Percentiles rank a stretch among this genome's conserved stretches.
Conservation (phyloP, 2,797 vertebrate species). For the Channa striata region DNA sequence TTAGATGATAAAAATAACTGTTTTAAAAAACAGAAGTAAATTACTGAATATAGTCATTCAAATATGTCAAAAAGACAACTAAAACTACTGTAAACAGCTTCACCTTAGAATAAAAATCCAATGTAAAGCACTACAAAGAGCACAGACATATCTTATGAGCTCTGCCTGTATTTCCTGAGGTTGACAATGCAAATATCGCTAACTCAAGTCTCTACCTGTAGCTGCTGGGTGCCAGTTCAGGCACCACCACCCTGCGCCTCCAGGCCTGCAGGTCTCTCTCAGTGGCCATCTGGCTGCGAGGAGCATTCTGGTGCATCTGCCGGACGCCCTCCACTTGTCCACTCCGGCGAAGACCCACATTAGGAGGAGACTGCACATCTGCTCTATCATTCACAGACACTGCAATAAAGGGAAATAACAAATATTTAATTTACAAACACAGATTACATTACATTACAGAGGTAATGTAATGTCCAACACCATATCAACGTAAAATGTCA, state of each 20-base stretch:
- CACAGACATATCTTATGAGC: not conserved
- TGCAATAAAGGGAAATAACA: slow-evolving; percentile 47
- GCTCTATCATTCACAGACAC: slow-evolving; percentile 90
- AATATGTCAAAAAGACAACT: no score
- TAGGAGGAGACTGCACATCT: slow-evolving; percentile 93
- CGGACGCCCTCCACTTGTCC: slow-evolving; percentile 97
- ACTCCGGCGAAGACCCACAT: slow-evolving; percentile 93
- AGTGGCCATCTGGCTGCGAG: slow-evolving; percentile 95
- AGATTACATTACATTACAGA: no score
- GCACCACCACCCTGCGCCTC: slow-evolving; percentile 94
- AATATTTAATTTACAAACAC: not conserved
- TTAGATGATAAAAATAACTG: no score
- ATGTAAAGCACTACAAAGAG: not conserved
- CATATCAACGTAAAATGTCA: slow-evolving; percentile 3
- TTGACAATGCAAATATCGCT: not conserved
- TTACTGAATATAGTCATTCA: no score
- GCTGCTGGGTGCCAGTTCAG: slow-evolving; percentile 86
- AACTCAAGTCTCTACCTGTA: slow-evolving; percentile 84
- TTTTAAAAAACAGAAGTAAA: no score
- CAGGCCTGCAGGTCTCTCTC: slow-evolving; percentile 96
- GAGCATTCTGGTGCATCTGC: slow-evolving; percentile 97
- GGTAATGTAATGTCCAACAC: not conserved
- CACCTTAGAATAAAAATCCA: no score
- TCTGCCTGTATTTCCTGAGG: not conserved
- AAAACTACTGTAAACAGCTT: no score